A percentile compares a stretch with the other conserved stretches of the same genome.
phyloP scores from a whole-genome alignment of 2,888 invertebrate genomes.

The Linnaemya tessellans region DNA sequence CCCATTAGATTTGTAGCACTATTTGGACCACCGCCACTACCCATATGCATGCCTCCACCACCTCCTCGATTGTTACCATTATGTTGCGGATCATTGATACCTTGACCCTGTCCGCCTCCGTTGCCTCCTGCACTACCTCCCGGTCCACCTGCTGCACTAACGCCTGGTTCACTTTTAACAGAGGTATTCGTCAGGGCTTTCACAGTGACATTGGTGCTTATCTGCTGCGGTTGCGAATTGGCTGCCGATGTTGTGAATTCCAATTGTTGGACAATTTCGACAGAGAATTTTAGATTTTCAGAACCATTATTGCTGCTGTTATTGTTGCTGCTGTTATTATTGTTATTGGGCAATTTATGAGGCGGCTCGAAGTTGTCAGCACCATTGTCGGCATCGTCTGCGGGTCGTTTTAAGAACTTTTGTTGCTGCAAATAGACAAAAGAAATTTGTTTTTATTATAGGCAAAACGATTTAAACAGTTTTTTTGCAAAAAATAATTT shows the following conservation, averaged over 20 bases:
- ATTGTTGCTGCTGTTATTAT: conserved; percentile 74
- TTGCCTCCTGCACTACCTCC: conserved; percentile 60
- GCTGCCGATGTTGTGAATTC: conserved; percentile 95
- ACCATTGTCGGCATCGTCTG: conserved; percentile 85
- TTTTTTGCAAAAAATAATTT: too few species aligned
- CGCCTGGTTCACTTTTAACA: conserved; percentile 83
- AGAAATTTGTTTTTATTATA: not conserved
- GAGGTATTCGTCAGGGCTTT: conserved; percentile 89
- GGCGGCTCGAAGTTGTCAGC: conserved; percentile 87
- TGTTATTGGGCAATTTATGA: conserved; percentile 87
- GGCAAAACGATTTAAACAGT: too few species aligned
- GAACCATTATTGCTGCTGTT: conserved; percentile 80
- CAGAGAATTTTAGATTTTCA: conserved; percentile 90
- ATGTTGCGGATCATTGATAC: conserved; percentile 76
- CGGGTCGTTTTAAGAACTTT: conserved; percentile 91
- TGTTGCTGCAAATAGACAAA: conserved; percentile 87
- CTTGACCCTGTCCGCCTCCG: conserved; percentile 72
- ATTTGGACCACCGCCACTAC: conserved; percentile 75
- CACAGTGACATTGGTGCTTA: conserved; percentile 95
- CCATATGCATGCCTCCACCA: conserved; percentile 77
- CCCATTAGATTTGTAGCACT: conserved; percentile 78
- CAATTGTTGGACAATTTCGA: conserved; percentile 95
- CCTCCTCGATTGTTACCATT: conserved; percentile 77
- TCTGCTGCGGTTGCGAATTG: conserved; percentile 94
- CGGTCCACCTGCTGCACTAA: conserved; percentile 77